A percentile compares a stretch with the other conserved stretches of the same genome.
Evolutionary conservation across 2,797 vertebrate species (phyloP).

Genomic region (Anguilla anguilla): DNA sequence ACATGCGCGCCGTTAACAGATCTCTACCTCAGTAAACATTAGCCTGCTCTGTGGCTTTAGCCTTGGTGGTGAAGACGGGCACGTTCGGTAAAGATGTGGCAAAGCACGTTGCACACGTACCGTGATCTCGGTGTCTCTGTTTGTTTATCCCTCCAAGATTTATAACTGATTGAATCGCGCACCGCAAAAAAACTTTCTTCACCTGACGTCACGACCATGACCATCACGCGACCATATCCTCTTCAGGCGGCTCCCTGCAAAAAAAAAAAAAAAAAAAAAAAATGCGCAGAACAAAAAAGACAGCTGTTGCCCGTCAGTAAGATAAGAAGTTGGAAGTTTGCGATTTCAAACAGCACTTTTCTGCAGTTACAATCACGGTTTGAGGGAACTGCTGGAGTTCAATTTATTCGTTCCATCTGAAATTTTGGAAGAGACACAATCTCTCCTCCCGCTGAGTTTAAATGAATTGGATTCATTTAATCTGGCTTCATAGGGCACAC

Average conservation of each 20-base stretch:
- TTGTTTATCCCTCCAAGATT: background rate
- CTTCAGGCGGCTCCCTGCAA: background rate
- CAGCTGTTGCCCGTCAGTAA: background rate
- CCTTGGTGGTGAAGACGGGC: background rate
- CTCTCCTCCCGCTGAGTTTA: conserved; percentile 4
- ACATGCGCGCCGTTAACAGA: background rate
- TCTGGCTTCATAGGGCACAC: background rate
- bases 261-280: background rate
- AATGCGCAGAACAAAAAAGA: background rate
- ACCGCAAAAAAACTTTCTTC: background rate
- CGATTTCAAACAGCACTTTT: background rate
- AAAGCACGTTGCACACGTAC: background rate
- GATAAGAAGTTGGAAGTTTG: conserved; percentile 2
- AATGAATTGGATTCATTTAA: background rate
- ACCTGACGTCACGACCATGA: background rate
- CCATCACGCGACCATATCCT: background rate
- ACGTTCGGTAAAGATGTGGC: background rate
- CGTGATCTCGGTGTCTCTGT: background rate
- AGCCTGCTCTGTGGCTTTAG: background rate
- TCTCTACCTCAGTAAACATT: background rate
- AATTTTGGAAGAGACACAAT: background rate
- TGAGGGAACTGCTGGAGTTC: background rate
- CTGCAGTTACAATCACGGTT: background rate
- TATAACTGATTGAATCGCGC: background rate
- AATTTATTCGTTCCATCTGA: conserved; percentile 12